These are phyloP conservation scores for Xiphophorus hellerii DNA, from an alignment of 2,113 vertebrate species.

Conservation along the genomic window DNA sequence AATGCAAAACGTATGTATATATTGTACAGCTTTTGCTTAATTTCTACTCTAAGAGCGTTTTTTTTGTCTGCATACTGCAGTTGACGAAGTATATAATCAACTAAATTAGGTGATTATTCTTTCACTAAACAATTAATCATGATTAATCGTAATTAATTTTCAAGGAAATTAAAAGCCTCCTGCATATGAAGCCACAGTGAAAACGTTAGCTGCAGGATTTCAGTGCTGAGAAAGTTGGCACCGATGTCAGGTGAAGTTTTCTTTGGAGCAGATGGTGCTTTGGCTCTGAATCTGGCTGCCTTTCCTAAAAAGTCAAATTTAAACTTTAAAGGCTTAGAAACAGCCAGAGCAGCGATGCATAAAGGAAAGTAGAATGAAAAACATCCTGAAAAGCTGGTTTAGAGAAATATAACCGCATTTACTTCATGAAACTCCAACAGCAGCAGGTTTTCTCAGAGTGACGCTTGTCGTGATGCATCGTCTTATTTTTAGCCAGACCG, in stretches of 20 bases:
- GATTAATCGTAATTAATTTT: conserved; percentile 14
- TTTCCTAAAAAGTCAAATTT: conserved; percentile 11
- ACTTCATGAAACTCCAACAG: no score
- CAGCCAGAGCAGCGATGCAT: background rate
- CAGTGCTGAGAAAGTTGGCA: conserved; percentile 36
- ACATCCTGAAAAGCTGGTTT: background rate
- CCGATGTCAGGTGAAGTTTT: conserved; percentile 21
- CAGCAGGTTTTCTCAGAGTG: conserved; percentile 9
- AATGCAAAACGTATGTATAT: no score
- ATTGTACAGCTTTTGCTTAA: no score
- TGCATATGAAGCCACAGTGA: background rate
- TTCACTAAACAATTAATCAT: no score
- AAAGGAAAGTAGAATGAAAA: background rate
- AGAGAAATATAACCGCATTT: background rate
- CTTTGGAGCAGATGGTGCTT: conserved; percentile 62
- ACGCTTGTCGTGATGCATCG: conserved; percentile 31
- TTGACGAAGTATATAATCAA: no score
- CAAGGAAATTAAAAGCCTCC: conserved; percentile 29
- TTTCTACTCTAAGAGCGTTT: no score
- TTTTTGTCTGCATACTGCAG: no score
- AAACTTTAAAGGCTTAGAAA: conserved; percentile 36
- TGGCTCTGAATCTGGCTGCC: conserved; percentile 33
- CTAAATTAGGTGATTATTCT: no score
- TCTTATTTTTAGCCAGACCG: conserved; percentile 43
- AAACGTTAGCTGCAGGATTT: conserved; percentile 24